Base-by-base conservation (phyloP, 37 sponge, comb jelly and placozoan species). In the Spongilla lacustris region DNA sequence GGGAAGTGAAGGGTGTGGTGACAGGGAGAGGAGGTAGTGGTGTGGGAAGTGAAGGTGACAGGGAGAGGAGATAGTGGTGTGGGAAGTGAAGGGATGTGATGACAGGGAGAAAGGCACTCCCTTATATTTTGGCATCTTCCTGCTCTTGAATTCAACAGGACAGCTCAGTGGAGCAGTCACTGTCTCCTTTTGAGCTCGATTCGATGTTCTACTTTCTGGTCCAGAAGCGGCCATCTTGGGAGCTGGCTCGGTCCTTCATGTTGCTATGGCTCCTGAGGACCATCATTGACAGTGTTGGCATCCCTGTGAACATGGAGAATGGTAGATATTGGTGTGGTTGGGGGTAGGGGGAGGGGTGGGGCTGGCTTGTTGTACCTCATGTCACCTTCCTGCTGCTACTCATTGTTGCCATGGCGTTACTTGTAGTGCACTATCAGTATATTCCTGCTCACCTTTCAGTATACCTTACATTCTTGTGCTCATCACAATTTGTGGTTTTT, bases 191-290 rank as follows among this genome's bases (percentile, higher is more conserved):
- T 37, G 28, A 22, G 38, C 79, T 49, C 67, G 26, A 10, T 8
- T 30, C 58, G 33, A 24, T 50, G 37, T 69, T 89, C 24, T 67
- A 34, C 4, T 74, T 73, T 13, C 31, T 89, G 36, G 67, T 71
- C 19, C 26, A 34, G 33, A 83, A 83, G 78, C 78, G 71, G 13
- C 27, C 37, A 23, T 22, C 36, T 22, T 68, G 35, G 30, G 5
- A 24, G 2, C 67, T 25, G 11, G 25, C 46, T 1, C 89, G 78
- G 26, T 21, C 10, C 35, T 58, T 66, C 37, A 50, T 89, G 78
- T 71, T 89, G 36, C 68, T 89, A 2, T 89, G 89, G 89, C 17
- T 77, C 4, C 72, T 89, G 48, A 48, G 76, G 22, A 69, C 31
- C 31, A 3, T 87, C 17, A n/a, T 66, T 13, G 70, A 33, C 19